Percentiles rank a stretch among this genome's conserved stretches.
phyloP scores from a whole-genome alignment of 2,113 vertebrate genomes.

The Himantopus leucocephalus region DNA sequence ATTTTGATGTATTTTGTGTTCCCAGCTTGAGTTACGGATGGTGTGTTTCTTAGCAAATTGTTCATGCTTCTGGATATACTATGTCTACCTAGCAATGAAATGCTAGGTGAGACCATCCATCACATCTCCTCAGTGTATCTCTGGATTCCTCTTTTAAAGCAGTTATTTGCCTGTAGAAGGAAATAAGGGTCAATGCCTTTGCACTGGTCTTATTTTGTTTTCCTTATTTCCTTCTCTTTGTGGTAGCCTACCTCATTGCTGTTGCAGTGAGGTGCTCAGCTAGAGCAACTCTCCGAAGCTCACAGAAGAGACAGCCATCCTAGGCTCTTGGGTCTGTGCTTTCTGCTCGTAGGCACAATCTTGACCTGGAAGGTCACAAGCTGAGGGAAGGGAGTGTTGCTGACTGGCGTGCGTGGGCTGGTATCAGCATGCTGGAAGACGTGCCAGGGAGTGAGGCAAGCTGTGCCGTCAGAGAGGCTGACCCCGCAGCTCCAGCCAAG shows the following conservation, averaged over 20 bases:
- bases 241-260: not conserved
- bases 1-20: not conserved
- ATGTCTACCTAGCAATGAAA: not conserved
- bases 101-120: not conserved
- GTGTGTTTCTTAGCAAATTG: not conserved
- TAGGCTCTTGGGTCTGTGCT: not conserved
- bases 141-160: not conserved
- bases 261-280: not conserved
- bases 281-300: not conserved
- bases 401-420: not conserved
- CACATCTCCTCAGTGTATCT: not conserved
- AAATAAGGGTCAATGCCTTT: not conserved
- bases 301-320: not conserved
- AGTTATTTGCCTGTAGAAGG: not conserved
- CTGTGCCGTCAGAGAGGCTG: not conserved
- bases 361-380: not conserved
- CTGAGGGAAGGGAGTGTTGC: not conserved
- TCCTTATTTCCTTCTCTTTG: not conserved
- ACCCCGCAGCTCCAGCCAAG: not conserved
- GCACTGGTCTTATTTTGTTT: not conserved
- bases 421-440: not conserved
- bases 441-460: not conserved
- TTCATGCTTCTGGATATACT: not conserved
- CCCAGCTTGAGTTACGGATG: not conserved
- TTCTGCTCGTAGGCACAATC: not conserved